Conservation (phyloP, 2,888 invertebrate species). For the Polylopha cassiicola region DNA sequence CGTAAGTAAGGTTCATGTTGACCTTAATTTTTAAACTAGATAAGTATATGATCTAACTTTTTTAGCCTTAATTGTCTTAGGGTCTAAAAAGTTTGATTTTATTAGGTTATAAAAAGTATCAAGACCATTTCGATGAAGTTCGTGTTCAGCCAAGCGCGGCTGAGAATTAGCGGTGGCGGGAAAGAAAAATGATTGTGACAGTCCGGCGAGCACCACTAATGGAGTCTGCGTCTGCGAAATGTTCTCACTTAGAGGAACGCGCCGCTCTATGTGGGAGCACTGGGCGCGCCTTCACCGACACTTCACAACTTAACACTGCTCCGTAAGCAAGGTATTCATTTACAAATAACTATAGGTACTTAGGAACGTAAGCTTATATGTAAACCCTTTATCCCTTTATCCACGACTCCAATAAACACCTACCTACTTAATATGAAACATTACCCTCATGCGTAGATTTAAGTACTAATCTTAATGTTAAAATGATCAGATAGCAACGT, state of each 20-base stretch:
- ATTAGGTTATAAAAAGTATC: constrained; percentile 35
- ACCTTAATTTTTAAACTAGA: too few relatives aligned
- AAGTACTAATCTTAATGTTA: constrained; percentile 32
- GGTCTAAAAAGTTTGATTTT: too few relatives aligned
- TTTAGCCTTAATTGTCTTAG: too few relatives aligned
- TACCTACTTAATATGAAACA: constrained; percentile 13
- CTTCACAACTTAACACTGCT: constrained; percentile 11
- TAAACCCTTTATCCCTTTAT: background rate
- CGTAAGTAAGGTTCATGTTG: too few relatives aligned
- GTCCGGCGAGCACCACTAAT: constrained; percentile 75
- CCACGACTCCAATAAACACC: constrained; percentile 2
- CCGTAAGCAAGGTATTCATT: constrained; percentile 18
- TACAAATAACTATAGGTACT: background rate
- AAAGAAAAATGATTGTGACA: constrained; percentile 78
- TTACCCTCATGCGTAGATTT: constrained; percentile 19
- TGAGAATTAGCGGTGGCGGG: constrained; percentile 74
- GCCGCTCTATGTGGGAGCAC: constrained; percentile 32
- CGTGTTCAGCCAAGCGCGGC: constrained; percentile 65
- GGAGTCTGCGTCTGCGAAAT: constrained; percentile 74
- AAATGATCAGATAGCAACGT: constrained; percentile 52
- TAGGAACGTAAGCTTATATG: background rate
- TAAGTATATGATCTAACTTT: too few relatives aligned
- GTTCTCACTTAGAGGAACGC: constrained; percentile 58
- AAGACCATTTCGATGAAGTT: constrained; percentile 37
- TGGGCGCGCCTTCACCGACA: constrained; percentile 29